Base-by-base conservation (phyloP, 64 coral and sea anemone species). In the Catalaphyllia jardinei region DNA sequence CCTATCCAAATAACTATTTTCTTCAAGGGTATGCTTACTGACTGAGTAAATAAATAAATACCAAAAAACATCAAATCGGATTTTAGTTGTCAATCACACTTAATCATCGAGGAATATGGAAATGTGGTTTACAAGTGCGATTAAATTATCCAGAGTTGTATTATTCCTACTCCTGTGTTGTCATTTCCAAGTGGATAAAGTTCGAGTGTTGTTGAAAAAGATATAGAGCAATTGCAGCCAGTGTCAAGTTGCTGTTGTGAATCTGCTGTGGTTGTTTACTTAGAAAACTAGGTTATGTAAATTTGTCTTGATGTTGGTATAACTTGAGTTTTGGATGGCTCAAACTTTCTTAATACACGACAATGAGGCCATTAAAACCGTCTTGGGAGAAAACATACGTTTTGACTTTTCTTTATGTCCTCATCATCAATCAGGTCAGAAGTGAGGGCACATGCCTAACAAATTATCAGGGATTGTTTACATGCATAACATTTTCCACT, bases 41-140 rank as follows among this genome's bases (percentile, higher is more conserved):
- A 22, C 7, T 64, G 29, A 67, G 31, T 11, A 85, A 85, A 85
- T 71, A 69, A 69, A 71, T 85, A 85, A 85, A 85, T 85, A 50
- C 39, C 20, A 28, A 71, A 38, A 84, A 69, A 27, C 22, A 85
- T 71, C 63, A 71, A 35, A 85, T 69, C 59, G 17, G 59, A 83
- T 83, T 67, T 67, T 16, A 24, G 17, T 83, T 83, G 80, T 83
- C 80, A 85, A 85, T 85, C 38, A 71, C 81, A 15, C n/a, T 79
- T 79, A 79, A 25, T 6, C 10, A 24, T 79, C 24, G 22, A 28
- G 2, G 51, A 55, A 79, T 55, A 55, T 28, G 22, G 51, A 79
- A 52, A 57, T 52, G 27, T 22, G n/a, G 30, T 65, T 16, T 15
- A 63, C 12, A 71, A 35, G 61, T 22, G 9, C 35, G 60, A 71